Evolutionary conservation across 2,888 invertebrate species (phyloP).

Genomic region (Gibbula magus): DNA sequence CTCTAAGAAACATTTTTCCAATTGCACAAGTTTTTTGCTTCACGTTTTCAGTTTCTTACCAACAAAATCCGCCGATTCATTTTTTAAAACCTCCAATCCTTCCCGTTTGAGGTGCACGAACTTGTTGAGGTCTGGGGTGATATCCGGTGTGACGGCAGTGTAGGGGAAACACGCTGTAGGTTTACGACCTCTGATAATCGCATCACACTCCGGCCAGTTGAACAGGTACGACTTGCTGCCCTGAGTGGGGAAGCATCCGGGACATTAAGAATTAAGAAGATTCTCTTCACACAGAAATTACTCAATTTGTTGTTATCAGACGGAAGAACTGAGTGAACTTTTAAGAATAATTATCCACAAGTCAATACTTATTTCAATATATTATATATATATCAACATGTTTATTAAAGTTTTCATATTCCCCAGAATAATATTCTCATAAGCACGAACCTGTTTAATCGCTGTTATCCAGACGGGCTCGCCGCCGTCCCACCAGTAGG

Average conservation of each 20-base stretch:
- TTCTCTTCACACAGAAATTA: too few relatives aligned
- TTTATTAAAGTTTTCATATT: too few relatives aligned
- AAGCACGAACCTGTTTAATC: constrained; percentile 58
- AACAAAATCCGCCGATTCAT: constrained; percentile 42
- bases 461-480: constrained; percentile 72
- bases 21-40: neutral
- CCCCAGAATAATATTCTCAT: too few relatives aligned
- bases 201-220: constrained; percentile 48
- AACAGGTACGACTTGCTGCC: constrained; percentile 40
- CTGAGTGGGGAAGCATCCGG: too few relatives aligned
- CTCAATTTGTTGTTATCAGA: too few relatives aligned
- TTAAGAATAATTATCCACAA: too few relatives aligned
- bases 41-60: constrained; percentile 34
- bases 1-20: too few relatives aligned
- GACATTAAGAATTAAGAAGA: too few relatives aligned
- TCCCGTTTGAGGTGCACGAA: neutral
- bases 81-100: constrained; percentile 31
- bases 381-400: too few relatives aligned
- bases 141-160: neutral
- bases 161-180: constrained; percentile 48
- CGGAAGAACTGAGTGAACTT: too few relatives aligned
- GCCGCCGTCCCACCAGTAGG: constrained; percentile 70
- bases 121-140: neutral
- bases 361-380: too few relatives aligned
- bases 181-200: constrained; percentile 35